A percentile compares a stretch with the other conserved stretches of the same genome.
Evolutionary conservation across 2,113 vertebrate species (phyloP).

Genomic region (Microcebus griseorufus): DNA sequence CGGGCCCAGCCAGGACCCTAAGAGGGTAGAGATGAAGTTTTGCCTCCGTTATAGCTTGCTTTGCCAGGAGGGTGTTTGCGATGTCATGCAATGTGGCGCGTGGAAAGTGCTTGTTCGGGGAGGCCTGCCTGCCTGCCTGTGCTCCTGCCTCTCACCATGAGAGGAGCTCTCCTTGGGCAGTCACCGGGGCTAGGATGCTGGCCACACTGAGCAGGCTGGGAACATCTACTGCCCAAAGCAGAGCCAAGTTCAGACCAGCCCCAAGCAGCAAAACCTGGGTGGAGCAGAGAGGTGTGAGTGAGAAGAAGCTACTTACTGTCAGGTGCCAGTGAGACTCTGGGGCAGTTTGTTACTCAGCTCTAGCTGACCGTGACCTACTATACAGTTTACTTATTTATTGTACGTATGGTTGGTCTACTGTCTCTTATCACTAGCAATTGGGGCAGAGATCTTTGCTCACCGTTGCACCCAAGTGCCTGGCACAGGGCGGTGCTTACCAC

Average conservation of each 20-base stretch:
- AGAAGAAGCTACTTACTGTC: neutral
- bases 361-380: neutral
- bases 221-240: too few species aligned
- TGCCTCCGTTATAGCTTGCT: neutral
- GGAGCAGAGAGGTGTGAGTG: neutral
- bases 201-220: neutral
- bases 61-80: rapidly evolving
- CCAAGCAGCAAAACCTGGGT: neutral
- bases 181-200: neutral
- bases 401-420: rapidly evolving
- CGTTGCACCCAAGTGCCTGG: too few species aligned
- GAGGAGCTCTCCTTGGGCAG: neutral
- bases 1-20: too few species aligned
- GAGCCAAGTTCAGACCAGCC: neutral
- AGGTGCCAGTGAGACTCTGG: rapidly evolving
- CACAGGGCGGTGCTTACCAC: neutral
- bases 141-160: neutral
- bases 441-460: neutral
- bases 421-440: neutral
- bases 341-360: too few species aligned
- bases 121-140: neutral
- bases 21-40: neutral
- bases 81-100: neutral
- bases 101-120: too few species aligned
- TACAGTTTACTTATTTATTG: too few species aligned